phyloP scores from a whole-genome alignment of 1,140 invertebrate species.

The Aphelenchoides fujianensis region DNA sequence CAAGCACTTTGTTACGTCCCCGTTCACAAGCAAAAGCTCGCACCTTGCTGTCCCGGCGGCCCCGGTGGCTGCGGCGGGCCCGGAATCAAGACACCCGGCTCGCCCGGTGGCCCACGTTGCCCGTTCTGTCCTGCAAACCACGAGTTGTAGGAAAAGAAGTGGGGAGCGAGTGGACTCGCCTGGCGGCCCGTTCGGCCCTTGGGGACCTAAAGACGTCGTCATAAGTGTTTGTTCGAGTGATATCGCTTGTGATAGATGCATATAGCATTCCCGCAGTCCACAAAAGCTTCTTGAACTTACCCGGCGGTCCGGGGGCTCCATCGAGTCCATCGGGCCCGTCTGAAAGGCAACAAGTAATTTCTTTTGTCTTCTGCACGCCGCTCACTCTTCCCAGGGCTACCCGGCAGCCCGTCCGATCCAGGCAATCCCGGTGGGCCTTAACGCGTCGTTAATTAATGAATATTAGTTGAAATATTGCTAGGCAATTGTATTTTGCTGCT shows the following conservation, averaged over 20 bases:
- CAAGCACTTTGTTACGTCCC: neutral
- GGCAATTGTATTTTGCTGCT: neutral
- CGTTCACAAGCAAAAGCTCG: neutral
- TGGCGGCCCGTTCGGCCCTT: constrained; percentile 11
- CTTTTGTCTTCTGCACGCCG: neutral
- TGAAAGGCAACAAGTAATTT: constrained; percentile 22
- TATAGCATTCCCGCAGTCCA: no score
- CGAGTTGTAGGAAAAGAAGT: neutral
- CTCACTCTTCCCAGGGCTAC: constrained; percentile 27
- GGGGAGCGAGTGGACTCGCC: neutral
- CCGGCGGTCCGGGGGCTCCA: constrained; percentile 45
- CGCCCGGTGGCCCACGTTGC: constrained; percentile 56
- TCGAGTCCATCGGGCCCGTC: constrained; percentile 55
- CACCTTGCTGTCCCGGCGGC: constrained; percentile 29
- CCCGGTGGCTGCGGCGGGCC: constrained; percentile 52
- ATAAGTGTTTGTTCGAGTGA: neutral
- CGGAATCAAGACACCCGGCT: constrained; percentile 56
- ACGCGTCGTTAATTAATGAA: constrained; percentile 1
- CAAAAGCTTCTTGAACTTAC: neutral
- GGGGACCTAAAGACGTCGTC: neutral
- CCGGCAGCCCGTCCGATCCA: constrained; percentile 57
- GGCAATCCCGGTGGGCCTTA: constrained; percentile 40
- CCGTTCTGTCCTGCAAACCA: constrained; percentile 43
- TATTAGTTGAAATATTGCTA: neutral
- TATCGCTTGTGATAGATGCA: no score